Conservation (phyloP, 2,113 vertebrate genomes). For the Semnornis frantzii region DNA sequence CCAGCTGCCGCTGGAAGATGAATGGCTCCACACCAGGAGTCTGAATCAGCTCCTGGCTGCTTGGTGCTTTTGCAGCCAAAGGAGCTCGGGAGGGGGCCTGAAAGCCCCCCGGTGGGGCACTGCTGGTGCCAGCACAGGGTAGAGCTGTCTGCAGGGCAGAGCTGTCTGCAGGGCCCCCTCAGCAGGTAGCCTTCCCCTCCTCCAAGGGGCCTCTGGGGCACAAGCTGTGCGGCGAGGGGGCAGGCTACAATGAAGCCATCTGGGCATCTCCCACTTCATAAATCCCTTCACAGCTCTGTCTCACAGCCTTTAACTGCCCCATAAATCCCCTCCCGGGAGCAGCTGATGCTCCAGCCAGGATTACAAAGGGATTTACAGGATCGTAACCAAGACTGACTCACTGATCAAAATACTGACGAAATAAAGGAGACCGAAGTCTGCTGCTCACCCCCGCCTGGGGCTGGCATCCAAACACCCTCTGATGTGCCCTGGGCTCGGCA, state of each 20-base stretch:
- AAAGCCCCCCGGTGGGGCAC: not conserved
- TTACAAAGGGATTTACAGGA: conserved; percentile 67
- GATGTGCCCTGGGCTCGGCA: not conserved
- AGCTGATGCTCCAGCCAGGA: conserved; percentile 53
- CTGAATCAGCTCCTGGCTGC: conserved; percentile 22
- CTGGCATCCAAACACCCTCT: not conserved
- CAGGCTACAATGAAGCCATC: conserved; percentile 47
- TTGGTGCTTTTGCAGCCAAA: conserved; percentile 17
- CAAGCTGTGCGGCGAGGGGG: not conserved
- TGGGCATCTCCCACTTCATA: conserved; percentile 63
- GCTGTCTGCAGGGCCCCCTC: not conserved
- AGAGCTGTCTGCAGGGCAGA: not conserved
- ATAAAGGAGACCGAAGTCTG: conserved; percentile 1
- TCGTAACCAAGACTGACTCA: conserved; percentile 31
- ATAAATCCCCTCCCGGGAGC: conserved; percentile 64
- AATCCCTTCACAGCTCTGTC: conserved; percentile 66
- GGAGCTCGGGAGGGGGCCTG: conserved; percentile 25
- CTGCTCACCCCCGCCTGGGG: not conserved
- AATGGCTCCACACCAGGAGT: not conserved
- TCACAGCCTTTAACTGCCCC: conserved; percentile 55
- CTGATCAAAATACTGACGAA: conserved; percentile 62
- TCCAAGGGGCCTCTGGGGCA: not conserved
- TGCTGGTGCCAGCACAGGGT: not conserved
- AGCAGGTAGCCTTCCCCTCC: not conserved
- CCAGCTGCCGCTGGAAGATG: conserved; percentile 67